These are phyloP conservation scores for Machaerirhynchus nigripectus DNA, from an alignment of 2,113 vertebrate genomes.

Conservation along the genomic window DNA sequence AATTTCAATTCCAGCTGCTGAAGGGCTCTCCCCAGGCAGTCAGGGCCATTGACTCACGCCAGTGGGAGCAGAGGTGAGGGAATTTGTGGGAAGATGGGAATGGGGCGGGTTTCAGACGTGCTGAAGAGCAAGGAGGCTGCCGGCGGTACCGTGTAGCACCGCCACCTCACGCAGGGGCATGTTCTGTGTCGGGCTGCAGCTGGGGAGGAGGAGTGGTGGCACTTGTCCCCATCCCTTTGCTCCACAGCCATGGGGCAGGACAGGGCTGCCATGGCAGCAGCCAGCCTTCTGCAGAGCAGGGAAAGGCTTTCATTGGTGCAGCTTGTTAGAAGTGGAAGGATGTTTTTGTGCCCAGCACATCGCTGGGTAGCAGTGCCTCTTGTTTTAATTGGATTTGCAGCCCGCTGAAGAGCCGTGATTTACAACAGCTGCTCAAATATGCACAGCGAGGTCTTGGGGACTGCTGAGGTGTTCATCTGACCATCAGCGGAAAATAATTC, in stretches of 20 bases:
- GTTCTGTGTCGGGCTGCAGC: not conserved
- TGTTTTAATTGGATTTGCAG: slow-evolving; percentile 19
- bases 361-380: not conserved
- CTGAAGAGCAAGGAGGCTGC: not conserved
- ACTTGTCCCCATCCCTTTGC: not conserved
- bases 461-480: not conserved
- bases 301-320: not conserved
- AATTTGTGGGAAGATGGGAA: not conserved
- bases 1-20: not conserved
- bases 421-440: not conserved
- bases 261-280: not conserved
- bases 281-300: not conserved
- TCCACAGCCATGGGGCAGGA: not conserved
- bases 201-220: not conserved
- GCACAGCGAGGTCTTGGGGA: not conserved
- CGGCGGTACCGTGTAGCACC: fast-evolving
- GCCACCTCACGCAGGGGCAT: fast-evolving
- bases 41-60: fast-evolving
- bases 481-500: not conserved
- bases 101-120: fast-evolving
- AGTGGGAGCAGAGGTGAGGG: not conserved
- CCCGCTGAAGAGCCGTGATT: not conserved
- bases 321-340: not conserved
- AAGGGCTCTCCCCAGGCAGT: fast-evolving
- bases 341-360: not conserved